Percentiles rank a stretch among this genome's conserved stretches.
Evolutionary conservation across 2,888 invertebrate species (phyloP).

Genomic region (Agonopterix arenella): DNA sequence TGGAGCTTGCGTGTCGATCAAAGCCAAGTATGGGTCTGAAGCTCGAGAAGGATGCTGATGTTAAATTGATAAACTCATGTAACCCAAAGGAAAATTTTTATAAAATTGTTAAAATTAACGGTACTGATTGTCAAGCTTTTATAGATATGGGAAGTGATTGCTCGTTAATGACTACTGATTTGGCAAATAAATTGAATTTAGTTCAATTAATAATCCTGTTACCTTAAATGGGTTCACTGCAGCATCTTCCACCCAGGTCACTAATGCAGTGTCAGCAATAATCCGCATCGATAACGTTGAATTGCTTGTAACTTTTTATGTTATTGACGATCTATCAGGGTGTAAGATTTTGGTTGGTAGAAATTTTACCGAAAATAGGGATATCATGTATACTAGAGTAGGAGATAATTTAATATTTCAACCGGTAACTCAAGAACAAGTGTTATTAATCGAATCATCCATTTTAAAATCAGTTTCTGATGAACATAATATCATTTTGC

Average conservation of each 20-base stretch:
- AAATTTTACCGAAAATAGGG: no score
- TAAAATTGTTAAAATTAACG: slow-evolving; percentile 10
- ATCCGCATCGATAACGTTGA: no score
- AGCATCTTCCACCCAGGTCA: slow-evolving; percentile 3
- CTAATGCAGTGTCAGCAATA: no score
- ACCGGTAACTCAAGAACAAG: background rate
- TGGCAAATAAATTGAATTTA: slow-evolving; percentile 4
- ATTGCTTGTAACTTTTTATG: no score
- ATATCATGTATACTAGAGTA: slow-evolving; percentile 13
- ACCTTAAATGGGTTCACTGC: slow-evolving; percentile 10
- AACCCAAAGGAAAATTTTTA: slow-evolving; percentile 12
- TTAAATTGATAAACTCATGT: slow-evolving; percentile 11
- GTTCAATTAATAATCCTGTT: slow-evolving; percentile 4
- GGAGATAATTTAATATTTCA: slow-evolving; percentile 11
- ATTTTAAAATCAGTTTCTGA: background rate
- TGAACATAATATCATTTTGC: background rate
- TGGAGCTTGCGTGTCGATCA: slow-evolving; percentile 14
- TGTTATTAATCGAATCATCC: background rate
- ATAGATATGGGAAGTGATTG: slow-evolving; percentile 19
- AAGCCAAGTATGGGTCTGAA: slow-evolving; percentile 8
- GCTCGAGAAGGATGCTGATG: slow-evolving; percentile 15
- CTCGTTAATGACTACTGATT: slow-evolving; percentile 11
- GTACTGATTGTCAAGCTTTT: slow-evolving; percentile 10
- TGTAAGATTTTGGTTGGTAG: no score
- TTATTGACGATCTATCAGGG: no score